A percentile compares a stretch with the other conserved stretches of the same genome.
These are phyloP conservation scores for Telmatochromis brachygnathus DNA, from an alignment of 2,113 vertebrate species.

Conservation along the genomic window DNA sequence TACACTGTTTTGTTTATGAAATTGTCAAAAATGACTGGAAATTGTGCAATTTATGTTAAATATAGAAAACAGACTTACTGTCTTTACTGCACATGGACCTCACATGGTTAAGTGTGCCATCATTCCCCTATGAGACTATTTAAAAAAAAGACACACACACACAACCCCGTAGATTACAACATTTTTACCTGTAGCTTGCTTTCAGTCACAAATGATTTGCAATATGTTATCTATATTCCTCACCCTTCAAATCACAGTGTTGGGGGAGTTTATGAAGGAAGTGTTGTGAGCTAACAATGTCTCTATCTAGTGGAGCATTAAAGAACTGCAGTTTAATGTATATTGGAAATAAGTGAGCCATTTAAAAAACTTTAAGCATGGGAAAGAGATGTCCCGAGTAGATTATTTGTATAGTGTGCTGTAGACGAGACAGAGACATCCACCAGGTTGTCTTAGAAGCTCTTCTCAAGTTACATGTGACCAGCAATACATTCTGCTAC, in stretches of 20 bases:
- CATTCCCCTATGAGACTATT: background rate
- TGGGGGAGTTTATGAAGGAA: background rate
- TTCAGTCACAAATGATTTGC: background rate
- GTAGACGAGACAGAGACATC: background rate
- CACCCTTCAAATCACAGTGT: background rate
- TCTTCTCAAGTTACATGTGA: background rate
- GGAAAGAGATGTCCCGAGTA: background rate
- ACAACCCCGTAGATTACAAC: background rate
- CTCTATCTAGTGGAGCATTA: conserved; percentile 31
- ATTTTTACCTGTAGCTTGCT: background rate
- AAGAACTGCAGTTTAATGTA: conserved; percentile 17
- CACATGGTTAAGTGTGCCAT: background rate
- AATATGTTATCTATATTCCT: background rate
- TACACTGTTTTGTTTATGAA: background rate
- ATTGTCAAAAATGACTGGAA: background rate
- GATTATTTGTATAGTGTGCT: background rate
- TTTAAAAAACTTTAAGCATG: background rate
- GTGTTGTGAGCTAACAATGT: conserved; percentile 20
- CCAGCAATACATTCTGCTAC: background rate
- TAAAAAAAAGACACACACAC: fast-evolving
- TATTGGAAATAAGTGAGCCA: background rate
- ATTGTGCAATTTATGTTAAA: background rate
- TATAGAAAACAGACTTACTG: background rate
- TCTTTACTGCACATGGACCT: background rate
- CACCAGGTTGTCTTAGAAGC: background rate